Percentiles rank a stretch among this genome's conserved stretches.
phyloP scores from a whole-genome alignment of 2,888 invertebrate genomes.

The Galerucella calmariensis region DNA sequence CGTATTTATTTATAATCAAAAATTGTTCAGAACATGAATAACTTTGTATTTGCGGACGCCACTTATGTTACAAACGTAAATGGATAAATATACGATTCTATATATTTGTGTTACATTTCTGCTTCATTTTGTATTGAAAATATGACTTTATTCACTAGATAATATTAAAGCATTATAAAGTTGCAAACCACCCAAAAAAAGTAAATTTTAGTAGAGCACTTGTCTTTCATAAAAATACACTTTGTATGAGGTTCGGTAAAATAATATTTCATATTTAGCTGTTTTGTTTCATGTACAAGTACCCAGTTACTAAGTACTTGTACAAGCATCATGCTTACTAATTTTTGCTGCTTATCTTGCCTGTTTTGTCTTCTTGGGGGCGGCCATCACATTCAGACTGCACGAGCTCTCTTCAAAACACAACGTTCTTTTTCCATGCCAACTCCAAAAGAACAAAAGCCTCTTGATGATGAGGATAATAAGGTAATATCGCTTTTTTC shows the following conservation, averaged over 20 bases:
- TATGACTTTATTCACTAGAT: conserved; percentile 13
- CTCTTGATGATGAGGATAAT: conserved; percentile 60
- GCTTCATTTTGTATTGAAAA: conserved; percentile 17
- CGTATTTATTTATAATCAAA: no score
- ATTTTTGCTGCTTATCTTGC: conserved; percentile 62
- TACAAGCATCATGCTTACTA: conserved; percentile 56
- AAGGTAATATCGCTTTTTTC: conserved; percentile 61
- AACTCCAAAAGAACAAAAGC: conserved; percentile 81
- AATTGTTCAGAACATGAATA: background rate
- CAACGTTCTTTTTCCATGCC: conserved; percentile 94
- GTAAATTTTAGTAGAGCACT: conserved; percentile 20
- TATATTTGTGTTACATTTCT: conserved; percentile 5
- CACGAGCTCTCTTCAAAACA: conserved; percentile 88
- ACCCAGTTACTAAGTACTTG: conserved; percentile 58
- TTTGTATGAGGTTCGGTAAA: conserved; percentile 41
- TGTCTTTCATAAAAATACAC: conserved; percentile 40
- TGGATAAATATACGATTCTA: background rate
- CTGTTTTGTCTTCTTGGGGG: conserved; percentile 61
- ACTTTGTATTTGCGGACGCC: background rate
- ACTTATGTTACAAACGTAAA: background rate
- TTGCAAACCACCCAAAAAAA: background rate
- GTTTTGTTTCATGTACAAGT: conserved; percentile 52
- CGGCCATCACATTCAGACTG: conserved; percentile 66
- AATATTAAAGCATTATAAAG: background rate
- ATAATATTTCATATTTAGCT: conserved; percentile 30